Evolutionary conservation across 2,797 vertebrate genomes (phyloP).

Genomic region (Peromyscus attwateri): DNA sequence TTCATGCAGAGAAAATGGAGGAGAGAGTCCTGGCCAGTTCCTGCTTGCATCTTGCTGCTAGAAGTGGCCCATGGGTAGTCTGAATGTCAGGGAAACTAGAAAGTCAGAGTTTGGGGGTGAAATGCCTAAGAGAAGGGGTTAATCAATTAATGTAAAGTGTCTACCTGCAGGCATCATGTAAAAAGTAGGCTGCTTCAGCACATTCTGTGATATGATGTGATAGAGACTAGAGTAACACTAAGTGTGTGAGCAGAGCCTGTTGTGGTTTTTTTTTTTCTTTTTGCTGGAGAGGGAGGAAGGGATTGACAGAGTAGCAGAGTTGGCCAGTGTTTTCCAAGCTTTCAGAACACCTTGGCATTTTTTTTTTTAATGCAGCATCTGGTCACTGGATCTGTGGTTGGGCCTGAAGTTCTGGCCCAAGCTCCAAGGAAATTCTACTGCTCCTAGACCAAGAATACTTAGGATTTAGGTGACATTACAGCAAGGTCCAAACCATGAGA

Average conservation of each 20-base stretch:
- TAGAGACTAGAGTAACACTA: background rate
- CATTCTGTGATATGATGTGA: background rate
- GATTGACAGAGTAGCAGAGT: background rate
- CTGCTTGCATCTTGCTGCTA: background rate
- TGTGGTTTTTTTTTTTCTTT: background rate
- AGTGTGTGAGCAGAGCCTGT: background rate
- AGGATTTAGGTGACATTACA: background rate
- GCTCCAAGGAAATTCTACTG: background rate
- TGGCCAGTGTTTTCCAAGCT: background rate
- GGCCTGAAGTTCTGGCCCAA: background rate
- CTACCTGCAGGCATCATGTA: background rate
- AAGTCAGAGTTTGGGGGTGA: slow-evolving; percentile 18
- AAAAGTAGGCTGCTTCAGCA: background rate
- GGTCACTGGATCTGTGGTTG: background rate
- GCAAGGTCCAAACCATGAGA: background rate
- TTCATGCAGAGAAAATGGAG: background rate
- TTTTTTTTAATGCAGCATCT: background rate
- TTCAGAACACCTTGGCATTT: background rate
- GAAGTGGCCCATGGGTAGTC: background rate
- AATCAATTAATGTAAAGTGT: background rate
- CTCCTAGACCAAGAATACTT: background rate
- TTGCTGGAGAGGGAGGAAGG: background rate
- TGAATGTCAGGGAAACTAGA: background rate
- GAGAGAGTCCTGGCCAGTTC: background rate
- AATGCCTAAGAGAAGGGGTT: background rate